These are phyloP conservation scores for Paedocypris micromegethes DNA, from an alignment of 2,797 vertebrate genomes.

Conservation along the genomic window DNA sequence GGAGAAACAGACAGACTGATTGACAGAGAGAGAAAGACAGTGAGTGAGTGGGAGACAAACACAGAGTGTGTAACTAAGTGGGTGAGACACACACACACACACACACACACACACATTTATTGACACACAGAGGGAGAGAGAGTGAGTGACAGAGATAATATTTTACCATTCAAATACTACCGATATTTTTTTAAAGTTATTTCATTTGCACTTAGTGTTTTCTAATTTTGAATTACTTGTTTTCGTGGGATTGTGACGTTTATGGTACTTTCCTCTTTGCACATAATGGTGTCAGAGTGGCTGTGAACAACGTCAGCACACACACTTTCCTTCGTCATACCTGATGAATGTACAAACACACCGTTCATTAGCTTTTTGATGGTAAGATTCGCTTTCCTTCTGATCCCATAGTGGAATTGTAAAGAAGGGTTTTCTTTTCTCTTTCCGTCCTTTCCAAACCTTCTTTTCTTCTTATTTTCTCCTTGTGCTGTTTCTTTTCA, in stretches of 20 bases:
- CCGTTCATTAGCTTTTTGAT: constrained; percentile 43
- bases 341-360: constrained; percentile 9
- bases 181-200: no score
- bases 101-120: no score
- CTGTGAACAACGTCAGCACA: constrained; percentile 8
- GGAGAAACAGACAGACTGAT: no score
- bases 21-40: constrained; percentile 29
- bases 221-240: no score
- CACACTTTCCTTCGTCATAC: background rate
- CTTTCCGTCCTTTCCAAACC: constrained; percentile 66
- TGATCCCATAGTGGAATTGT: constrained; percentile 58
- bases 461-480: constrained; percentile 63
- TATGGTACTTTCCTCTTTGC: no score
- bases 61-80: constrained; percentile 25
- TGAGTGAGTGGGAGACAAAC: constrained; percentile 18
- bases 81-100: constrained; percentile 10
- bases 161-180: no score
- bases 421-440: constrained; percentile 66
- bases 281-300: no score
- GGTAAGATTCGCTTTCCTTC: constrained; percentile 56
- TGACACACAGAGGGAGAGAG: no score
- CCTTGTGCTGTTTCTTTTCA: constrained; percentile 72
- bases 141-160: no score
- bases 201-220: no score
- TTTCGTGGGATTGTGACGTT: no score